Conservation (phyloP, 35 echinoderm and acorn worm genomes). For the Amphiura filiformis region DNA sequence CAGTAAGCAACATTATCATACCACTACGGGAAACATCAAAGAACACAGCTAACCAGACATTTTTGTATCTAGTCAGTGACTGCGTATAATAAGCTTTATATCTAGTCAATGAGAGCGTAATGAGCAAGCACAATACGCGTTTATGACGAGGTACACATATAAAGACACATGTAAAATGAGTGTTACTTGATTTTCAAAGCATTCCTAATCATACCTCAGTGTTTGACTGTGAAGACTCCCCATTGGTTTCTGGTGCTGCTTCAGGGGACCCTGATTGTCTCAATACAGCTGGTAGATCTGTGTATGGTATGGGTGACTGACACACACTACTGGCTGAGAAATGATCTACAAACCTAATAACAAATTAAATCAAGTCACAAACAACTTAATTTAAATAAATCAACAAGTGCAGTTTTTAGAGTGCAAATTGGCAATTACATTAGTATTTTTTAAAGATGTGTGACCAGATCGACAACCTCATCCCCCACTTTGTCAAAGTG, state of each 20-base stretch:
- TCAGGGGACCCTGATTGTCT: slow-evolving; percentile 19
- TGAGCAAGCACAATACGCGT: too few relatives aligned
- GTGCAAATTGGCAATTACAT: not conserved
- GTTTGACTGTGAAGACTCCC: not conserved
- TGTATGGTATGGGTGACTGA: slow-evolving; percentile 26
- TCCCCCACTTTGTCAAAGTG: not conserved
- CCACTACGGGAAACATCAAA: too few relatives aligned
- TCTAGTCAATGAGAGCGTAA: too few relatives aligned
- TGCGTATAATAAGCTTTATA: too few relatives aligned
- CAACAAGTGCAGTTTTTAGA: not conserved
- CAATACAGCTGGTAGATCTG: slow-evolving; percentile 46
- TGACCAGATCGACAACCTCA: not conserved
- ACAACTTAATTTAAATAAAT: not conserved
- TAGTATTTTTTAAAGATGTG: not conserved
- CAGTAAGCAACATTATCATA: too few relatives aligned
- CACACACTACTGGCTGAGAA: slow-evolving; percentile 66
- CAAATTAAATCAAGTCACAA: slow-evolving; percentile 13
- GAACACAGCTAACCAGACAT: too few relatives aligned
- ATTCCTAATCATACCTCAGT: not conserved
- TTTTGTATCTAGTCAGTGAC: too few relatives aligned
- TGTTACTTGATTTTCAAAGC: too few relatives aligned
- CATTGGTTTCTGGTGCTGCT: not conserved
- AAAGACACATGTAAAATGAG: too few relatives aligned
- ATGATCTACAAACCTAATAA: slow-evolving; percentile 66
- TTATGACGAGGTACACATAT: too few relatives aligned